Percentiles rank a stretch among this genome's conserved stretches.
These are phyloP conservation scores for Macaria liturata DNA, from an alignment of 2,888 invertebrate genomes.

Conservation along the genomic window DNA sequence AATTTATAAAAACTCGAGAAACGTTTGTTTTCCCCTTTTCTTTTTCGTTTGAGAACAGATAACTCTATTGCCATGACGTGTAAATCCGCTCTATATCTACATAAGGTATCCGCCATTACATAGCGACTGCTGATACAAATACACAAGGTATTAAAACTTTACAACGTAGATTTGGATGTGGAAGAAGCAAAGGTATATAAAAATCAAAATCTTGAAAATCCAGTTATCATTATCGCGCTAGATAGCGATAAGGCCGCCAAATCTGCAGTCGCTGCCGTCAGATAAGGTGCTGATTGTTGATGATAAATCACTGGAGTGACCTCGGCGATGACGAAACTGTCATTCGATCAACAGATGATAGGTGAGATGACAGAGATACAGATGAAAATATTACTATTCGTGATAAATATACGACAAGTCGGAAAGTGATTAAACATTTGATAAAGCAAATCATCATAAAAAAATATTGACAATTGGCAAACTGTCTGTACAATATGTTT, in stretches of 20 bases:
- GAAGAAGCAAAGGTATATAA: constrained; percentile 1
- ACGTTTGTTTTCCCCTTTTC: background rate
- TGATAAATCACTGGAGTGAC: constrained; percentile 46
- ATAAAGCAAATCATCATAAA: too few species aligned
- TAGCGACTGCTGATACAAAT: too few species aligned
- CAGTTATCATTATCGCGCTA: constrained; percentile 47
- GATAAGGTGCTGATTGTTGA: constrained; percentile 49
- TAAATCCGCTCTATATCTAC: too few species aligned
- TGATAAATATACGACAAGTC: too few species aligned
- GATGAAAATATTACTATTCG: too few species aligned
- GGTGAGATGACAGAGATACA: background rate
- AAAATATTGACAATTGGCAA: too few species aligned
- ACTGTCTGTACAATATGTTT: too few species aligned
- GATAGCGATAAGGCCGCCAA: constrained; percentile 49
- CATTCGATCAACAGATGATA: constrained; percentile 8
- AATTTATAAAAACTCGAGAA: background rate
- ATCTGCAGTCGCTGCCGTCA: constrained; percentile 48
- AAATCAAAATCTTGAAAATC: constrained; percentile 37
- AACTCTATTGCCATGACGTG: too few species aligned
- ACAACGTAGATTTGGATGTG: too few species aligned
- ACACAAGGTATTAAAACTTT: too few species aligned
- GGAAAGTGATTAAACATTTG: too few species aligned
- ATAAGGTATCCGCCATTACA: too few species aligned
- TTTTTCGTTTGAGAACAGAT: background rate
- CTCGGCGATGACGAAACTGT: constrained; percentile 34